Conservation (phyloP, 2,113 vertebrate genomes). For the Zapus hudsonius region DNA sequence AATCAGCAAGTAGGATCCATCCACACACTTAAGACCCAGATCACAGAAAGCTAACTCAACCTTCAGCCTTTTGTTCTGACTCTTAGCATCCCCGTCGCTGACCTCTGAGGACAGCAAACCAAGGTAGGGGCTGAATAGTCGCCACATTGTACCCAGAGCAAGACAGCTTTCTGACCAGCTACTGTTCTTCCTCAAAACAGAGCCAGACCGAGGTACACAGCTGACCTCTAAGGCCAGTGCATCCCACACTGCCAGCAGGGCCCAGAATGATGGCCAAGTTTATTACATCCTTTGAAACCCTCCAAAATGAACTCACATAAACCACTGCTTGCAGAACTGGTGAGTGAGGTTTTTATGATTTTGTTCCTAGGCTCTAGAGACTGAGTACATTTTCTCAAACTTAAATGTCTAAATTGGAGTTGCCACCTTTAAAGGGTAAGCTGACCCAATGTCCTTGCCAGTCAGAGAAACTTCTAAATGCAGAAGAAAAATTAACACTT, state of each 20-base stretch:
- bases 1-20: not conserved
- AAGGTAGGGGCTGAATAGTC: not conserved
- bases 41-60: not conserved
- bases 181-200: not conserved
- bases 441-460: conserved; percentile 70
- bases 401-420: conserved; percentile 75
- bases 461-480: conserved; percentile 34
- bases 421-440: conserved; percentile 71
- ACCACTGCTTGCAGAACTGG: not conserved
- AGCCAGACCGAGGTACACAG: not conserved
- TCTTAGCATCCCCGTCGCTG: not conserved
- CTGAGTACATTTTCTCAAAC: conserved; percentile 46
- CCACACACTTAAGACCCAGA: not conserved
- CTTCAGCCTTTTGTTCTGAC: conserved; percentile 3
- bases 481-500: conserved; percentile 56
- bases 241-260: too few relatives aligned
- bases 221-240: not conserved
- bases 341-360: not conserved
- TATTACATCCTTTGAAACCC: not conserved
- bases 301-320: conserved; percentile 40
- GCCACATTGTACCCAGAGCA: not conserved
- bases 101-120: not conserved
- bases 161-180: not conserved
- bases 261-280: not conserved
- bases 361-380: conserved; percentile 18